Base-by-base conservation (phyloP, 2,888 invertebrate genomes). In the Cerastis rubricosa region DNA sequence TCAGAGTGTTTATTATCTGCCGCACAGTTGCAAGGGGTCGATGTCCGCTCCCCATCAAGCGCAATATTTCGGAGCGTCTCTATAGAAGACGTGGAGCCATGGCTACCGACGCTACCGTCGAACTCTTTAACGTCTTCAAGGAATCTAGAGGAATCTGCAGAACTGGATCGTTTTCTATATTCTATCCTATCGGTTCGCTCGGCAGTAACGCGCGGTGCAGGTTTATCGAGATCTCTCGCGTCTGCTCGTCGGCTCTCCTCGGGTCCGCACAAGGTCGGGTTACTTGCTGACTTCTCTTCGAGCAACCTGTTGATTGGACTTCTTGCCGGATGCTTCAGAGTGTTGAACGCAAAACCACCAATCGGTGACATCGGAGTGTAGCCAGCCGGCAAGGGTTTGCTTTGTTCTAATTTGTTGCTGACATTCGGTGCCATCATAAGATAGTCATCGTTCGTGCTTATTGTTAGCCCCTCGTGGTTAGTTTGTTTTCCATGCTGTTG, bases 321-420 rank as follows among this genome's bases (percentile, higher is more conserved):
- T 67, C 89, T 90, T 6, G 95, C 89, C 2, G 95, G 94, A 81
- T 94, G 91, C 77, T 95, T 95, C n/a, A 94, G 82, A 9, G 94
- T 92, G 79, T 93, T 92, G 63, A 97, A 94, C 6, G 96, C 92
- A 73, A 95, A 95, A 8, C 96, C 96, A 43, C 97, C 95, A 5
- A 97, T 97, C 0, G 98, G 98, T 6, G 98, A 98, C 98, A 98
- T 98, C 6, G 98, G 98, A n/a, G 98, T 96, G 89, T 98, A 98
- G 0, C 97, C 98, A 1, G 97, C 91, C 0, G 92, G 92, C 3
- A 90, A 87, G 0, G 89, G 84, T 61, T 90, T 91, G 19, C 89
- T 89, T 57, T 87, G 91, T 8, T 93, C 93, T 9, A 90, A 78
- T 73, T 90, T 90, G 71, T 90, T 90, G 72, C 85, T 85, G 4